Evolutionary conservation across 2,888 invertebrate species (phyloP).

Genomic region (Parochlus steinenii): DNA sequence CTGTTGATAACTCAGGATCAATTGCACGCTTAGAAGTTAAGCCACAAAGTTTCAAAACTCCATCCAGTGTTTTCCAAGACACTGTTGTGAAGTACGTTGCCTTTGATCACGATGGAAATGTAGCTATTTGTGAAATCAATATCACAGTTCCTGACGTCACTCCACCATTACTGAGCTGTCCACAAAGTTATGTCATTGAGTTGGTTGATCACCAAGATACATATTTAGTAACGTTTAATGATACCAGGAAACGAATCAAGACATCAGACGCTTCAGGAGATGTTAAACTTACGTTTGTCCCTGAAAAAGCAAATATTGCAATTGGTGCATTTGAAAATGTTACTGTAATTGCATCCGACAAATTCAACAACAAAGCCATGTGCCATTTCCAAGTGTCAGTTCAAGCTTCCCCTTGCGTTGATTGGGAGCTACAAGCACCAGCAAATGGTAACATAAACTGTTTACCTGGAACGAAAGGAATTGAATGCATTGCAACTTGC

Average conservation of each 20-base stretch:
- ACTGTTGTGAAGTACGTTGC: constrained; percentile 90
- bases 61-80: constrained; percentile 74
- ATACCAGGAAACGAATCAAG: constrained; percentile 68
- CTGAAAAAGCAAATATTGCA: constrained; percentile 68
- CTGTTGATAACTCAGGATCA: constrained; percentile 89
- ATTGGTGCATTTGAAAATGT: constrained; percentile 84
- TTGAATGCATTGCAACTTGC: constrained; percentile 81
- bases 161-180: constrained; percentile 77
- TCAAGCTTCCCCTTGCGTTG: constrained; percentile 84
- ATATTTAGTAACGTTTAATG: constrained; percentile 82
- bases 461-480: constrained; percentile 58
- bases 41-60: constrained; percentile 79
- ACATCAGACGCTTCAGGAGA: constrained; percentile 79
- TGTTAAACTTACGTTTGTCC: constrained; percentile 63
- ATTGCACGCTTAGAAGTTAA: constrained; percentile 86
- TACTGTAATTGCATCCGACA: constrained; percentile 75
- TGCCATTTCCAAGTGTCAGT: constrained; percentile 91
- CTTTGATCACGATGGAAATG: constrained; percentile 94
- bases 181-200: constrained; percentile 87
- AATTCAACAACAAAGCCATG: constrained; percentile 70
- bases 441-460: constrained; percentile 80
- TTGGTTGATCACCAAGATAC: constrained; percentile 77
- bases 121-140: constrained; percentile 91
- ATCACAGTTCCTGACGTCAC: constrained; percentile 89
- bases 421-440: constrained; percentile 84